phyloP scores from a whole-genome alignment of 30 jellyfish, hydroid and myxozoan species.

The Aurelia sp. region DNA sequence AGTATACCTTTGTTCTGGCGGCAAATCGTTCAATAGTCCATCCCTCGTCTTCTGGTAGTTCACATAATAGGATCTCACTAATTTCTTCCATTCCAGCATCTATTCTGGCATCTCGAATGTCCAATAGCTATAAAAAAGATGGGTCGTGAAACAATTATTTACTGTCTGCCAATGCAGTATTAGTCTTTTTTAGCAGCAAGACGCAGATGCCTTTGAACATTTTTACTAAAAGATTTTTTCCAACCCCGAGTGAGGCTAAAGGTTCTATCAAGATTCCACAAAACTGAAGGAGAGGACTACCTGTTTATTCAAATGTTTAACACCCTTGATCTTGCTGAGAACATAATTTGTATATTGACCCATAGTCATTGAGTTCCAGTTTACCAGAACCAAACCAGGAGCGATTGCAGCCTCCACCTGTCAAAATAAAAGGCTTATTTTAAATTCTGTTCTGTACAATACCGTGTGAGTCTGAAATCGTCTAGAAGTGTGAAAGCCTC shows the following conservation, averaged over 20 bases:
- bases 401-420: conserved; percentile 94
- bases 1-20: conserved; percentile 76
- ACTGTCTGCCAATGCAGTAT: too few species aligned
- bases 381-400: conserved; percentile 85
- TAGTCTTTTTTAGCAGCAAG: too few species aligned
- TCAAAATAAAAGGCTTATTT: background rate
- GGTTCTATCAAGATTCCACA: too few species aligned
- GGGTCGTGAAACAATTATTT: too few species aligned
- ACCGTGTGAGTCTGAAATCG: too few species aligned
- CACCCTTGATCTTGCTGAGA: conserved; percentile 49
- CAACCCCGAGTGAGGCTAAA: too few species aligned
- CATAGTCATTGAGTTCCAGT: conserved; percentile 90
- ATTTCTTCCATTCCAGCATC: conserved; percentile 77
- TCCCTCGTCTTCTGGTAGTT: conserved; percentile 91
- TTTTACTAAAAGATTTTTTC: too few species aligned
- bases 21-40: conserved; percentile 86
- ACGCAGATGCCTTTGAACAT: too few species aligned
- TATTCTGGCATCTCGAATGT: conserved; percentile 86
- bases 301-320: conserved; percentile 70
- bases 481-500: too few species aligned
- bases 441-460: too few species aligned
- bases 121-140: conserved; percentile 68
- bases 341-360: conserved; percentile 61
- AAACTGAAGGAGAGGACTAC: conserved; percentile 14
- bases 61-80: conserved; percentile 84